A percentile compares a stretch with the other conserved stretches of the same genome.
Conservation (phyloP, 2,888 invertebrate species). For the Troides oblongomaculatus region DNA sequence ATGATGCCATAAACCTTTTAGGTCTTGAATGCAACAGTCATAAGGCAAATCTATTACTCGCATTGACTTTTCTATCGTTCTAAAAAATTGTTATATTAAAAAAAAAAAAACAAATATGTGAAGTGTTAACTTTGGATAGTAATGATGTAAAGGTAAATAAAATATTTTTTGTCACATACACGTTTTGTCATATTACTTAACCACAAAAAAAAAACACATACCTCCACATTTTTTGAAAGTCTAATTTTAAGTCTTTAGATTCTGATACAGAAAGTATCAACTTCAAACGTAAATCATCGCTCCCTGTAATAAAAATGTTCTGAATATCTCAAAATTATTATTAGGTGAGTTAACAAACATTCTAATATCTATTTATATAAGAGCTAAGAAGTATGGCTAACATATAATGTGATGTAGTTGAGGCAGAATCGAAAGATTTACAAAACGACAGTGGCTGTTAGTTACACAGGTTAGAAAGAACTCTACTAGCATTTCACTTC, state of each 20-base stretch:
- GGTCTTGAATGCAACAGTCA: conserved; percentile 70
- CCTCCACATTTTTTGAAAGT: conserved; percentile 66
- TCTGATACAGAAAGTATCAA: conserved; percentile 60
- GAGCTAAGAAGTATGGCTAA: no score
- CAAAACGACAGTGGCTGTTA: no score
- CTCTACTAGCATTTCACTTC: no score
- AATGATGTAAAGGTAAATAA: not conserved
- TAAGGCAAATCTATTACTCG: conserved; percentile 58
- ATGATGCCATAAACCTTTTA: conserved; percentile 70
- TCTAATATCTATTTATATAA: not conserved
- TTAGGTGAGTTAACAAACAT: conserved; percentile 4
- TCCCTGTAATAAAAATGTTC: conserved; percentile 51
- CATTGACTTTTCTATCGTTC: conserved; percentile 65
- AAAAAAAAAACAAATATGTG: not conserved
- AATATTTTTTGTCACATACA: no score
- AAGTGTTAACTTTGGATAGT: not conserved
- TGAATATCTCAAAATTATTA: conserved; percentile 26
- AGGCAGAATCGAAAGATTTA: no score
- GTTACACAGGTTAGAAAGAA: no score
- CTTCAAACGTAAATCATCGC: conserved; percentile 68
- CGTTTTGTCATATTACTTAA: no score
- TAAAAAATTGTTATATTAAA: conserved; percentile 39
- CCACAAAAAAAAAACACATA: conserved; percentile 38
- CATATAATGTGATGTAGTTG: no score
- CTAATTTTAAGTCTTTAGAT: conserved; percentile 54